Evolutionary conservation across 2,888 invertebrate species (phyloP).

Genomic region (Stramonita haemastoma): DNA sequence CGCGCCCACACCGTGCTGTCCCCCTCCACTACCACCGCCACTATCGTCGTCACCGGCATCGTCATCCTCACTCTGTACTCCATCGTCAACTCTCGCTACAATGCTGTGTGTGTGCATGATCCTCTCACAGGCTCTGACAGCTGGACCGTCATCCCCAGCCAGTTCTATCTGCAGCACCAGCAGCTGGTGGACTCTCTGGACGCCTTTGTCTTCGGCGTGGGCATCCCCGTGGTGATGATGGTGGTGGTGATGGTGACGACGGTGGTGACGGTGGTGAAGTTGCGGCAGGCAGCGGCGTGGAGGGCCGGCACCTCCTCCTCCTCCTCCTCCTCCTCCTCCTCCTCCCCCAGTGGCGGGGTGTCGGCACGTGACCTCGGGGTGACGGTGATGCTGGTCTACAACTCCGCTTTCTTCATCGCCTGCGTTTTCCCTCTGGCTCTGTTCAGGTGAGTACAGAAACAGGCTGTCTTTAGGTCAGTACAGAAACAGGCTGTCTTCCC

Average conservation of each 20-base stretch:
- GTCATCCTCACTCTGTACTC: background rate
- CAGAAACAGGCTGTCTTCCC: too few species aligned
- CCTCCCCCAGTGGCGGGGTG: background rate
- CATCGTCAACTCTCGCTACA: background rate
- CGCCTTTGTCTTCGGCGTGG: background rate
- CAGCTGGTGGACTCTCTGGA: background rate
- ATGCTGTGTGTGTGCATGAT: background rate
- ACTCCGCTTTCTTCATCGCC: too few species aligned
- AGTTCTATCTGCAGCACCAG: background rate
- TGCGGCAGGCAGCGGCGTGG: background rate
- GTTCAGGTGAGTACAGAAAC: too few species aligned
- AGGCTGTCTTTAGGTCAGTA: too few species aligned
- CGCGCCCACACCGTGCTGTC: constrained; percentile 4
- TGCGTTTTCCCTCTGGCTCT: too few species aligned
- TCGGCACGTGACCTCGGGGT: too few species aligned
- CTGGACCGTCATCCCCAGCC: background rate
- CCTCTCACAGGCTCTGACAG: background rate
- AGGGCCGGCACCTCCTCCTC: background rate
- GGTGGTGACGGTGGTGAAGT: background rate
- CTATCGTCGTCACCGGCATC: background rate
- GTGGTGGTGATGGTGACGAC: constrained; percentile 13
- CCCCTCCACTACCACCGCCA: background rate
- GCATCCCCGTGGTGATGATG: background rate
- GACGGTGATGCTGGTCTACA: too few species aligned
- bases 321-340: constrained; percentile 16